These are phyloP conservation scores for Corydoras sp. DNA, from an alignment of 2,113 vertebrate species.

Conservation along the genomic window DNA sequence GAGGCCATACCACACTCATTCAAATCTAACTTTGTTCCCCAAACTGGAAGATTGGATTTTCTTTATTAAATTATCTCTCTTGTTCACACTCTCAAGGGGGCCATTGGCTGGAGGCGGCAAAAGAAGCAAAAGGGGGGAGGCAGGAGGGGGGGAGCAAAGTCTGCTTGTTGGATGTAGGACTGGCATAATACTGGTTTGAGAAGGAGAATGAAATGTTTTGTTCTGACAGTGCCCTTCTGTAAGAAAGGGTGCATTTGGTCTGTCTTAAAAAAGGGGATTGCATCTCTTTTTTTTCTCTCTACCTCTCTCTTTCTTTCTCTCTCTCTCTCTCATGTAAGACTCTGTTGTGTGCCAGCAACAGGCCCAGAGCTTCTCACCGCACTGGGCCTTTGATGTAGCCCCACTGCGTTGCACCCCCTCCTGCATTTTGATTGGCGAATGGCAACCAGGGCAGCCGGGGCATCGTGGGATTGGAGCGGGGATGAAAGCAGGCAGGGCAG, in stretches of 20 bases:
- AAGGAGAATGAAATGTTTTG: constrained; percentile 86
- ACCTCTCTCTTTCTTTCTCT: constrained; percentile 56
- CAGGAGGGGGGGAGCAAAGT: constrained; percentile 32
- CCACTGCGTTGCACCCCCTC: constrained; percentile 66
- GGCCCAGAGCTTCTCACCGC: constrained; percentile 80
- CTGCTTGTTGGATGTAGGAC: constrained; percentile 64
- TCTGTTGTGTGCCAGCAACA: constrained; percentile 87
- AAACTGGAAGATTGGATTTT: constrained; percentile 79
- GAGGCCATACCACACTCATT: constrained; percentile 67
- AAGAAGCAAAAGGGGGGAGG: constrained; percentile 52
- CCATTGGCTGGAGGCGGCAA: constrained; percentile 69
- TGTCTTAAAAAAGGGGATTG: constrained; percentile 60
- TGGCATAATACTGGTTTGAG: constrained; percentile 80
- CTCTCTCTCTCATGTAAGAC: constrained; percentile 72
- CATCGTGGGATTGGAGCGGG: constrained; percentile 83
- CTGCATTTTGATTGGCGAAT: constrained; percentile 80
- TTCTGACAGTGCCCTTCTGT: constrained; percentile 74
- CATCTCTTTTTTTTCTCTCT: constrained; percentile 60
- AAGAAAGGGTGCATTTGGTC: constrained; percentile 71
- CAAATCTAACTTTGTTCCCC: constrained; percentile 73
- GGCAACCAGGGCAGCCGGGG: constrained; percentile 76
- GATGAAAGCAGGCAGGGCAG: constrained; percentile 82
- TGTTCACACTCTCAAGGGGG: constrained; percentile 95
- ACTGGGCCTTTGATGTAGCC: constrained; percentile 91
- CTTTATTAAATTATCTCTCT: constrained; percentile 91